Evolutionary conservation across 2,888 invertebrate genomes (phyloP).

Genomic region (Drosophila nr. fundita): DNA sequence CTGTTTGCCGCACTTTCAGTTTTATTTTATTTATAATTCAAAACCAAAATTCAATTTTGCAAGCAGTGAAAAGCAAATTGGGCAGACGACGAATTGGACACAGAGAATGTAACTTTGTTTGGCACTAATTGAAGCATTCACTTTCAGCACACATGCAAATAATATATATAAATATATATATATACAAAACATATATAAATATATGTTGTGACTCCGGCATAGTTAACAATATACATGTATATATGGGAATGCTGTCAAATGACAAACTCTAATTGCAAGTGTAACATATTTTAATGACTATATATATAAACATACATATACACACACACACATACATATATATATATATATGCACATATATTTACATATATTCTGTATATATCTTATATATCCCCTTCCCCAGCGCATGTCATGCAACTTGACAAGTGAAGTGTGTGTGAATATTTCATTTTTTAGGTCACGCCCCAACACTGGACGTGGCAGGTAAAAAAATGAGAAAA

Average conservation of each 20-base stretch:
- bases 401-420: constrained; percentile 69
- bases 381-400: constrained; percentile 24
- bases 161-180: not conserved
- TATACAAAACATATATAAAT: not conserved
- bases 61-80: constrained; percentile 27
- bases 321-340: constrained; percentile 9
- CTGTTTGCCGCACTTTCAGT: not conserved
- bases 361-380: constrained; percentile 27
- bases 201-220: constrained; percentile 20
- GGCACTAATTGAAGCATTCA: constrained; percentile 39
- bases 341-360: constrained; percentile 23
- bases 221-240: constrained; percentile 62
- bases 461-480: constrained; percentile 71
- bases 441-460: constrained; percentile 76
- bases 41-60: not conserved
- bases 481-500: constrained; percentile 41
- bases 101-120: constrained; percentile 18
- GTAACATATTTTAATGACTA: constrained; percentile 74
- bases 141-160: not conserved
- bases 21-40: not conserved
- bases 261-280: constrained; percentile 78
- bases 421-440: constrained; percentile 79
- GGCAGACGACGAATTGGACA: constrained; percentile 2
- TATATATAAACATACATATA: constrained; percentile 18
- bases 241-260: constrained; percentile 66